Evolutionary conservation across 2,888 invertebrate genomes (phyloP).

Genomic region (Phytoseiulus persimilis): DNA sequence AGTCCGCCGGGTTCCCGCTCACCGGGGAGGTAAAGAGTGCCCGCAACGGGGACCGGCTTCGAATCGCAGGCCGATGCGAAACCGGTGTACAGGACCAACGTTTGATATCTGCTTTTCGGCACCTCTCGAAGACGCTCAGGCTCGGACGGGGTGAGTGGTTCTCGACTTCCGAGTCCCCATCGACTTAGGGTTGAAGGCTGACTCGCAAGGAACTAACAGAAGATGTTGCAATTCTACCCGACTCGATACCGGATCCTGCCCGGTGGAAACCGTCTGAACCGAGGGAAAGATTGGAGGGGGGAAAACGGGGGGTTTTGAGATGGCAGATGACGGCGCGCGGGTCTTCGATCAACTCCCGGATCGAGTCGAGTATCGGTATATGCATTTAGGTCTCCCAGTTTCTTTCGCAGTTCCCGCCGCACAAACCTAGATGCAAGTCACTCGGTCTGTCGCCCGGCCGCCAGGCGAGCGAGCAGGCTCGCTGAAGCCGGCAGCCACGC

Average conservation of each 20-base stretch:
- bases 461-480: no score
- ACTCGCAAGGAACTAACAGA: no score
- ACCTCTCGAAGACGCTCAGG: no score
- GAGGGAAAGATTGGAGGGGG: not conserved
- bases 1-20: not conserved
- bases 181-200: no score
- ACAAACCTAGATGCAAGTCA: not conserved
- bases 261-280: not conserved
- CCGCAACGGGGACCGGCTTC: no score
- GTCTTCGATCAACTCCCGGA: not conserved
- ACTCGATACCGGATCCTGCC: no score
- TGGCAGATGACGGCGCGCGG: not conserved
- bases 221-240: no score
- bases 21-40: not conserved
- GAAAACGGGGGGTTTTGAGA: not conserved
- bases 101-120: no score
- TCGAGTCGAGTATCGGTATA: constrained; percentile 32
- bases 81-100: no score
- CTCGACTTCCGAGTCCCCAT: no score
- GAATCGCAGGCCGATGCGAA: no score
- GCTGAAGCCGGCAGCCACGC: not conserved
- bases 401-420: not conserved
- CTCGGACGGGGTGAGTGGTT: no score
- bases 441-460: not conserved
- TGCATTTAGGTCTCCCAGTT: not conserved